Conservation (phyloP, 2,797 vertebrate genomes). For the Chelonia mydas region DNA sequence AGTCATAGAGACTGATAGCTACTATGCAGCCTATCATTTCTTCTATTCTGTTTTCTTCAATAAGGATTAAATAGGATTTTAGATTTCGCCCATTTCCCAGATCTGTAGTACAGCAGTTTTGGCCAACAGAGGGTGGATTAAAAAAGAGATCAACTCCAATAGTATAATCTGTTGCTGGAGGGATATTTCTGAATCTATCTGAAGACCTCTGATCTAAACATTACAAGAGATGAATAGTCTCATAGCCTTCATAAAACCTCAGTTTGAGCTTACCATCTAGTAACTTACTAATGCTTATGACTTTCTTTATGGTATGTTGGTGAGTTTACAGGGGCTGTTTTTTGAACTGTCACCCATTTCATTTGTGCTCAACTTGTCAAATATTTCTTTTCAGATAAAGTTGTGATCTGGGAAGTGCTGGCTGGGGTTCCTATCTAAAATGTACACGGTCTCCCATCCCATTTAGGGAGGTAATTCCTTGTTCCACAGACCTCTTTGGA, state of each 20-base stretch:
- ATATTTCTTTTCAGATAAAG: neutral
- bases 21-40: neutral
- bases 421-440: neutral
- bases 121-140: neutral
- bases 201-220: neutral
- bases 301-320: neutral
- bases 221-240: neutral
- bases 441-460: neutral
- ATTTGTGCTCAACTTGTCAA: neutral
- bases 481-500: neutral
- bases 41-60: neutral
- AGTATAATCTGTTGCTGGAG: neutral
- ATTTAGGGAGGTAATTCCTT: neutral
- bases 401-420: neutral
- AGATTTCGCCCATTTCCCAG: neutral
- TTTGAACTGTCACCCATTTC: neutral
- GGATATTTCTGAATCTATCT: neutral
- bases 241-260: neutral
- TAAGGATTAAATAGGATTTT: neutral
- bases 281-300: neutral
- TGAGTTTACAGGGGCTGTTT: neutral
- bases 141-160: neutral
- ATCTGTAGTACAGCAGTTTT: neutral
- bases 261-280: neutral
- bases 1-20: neutral